phyloP scores from a whole-genome alignment of 1,140 invertebrate genomes.

The Eubasilissa regina region DNA sequence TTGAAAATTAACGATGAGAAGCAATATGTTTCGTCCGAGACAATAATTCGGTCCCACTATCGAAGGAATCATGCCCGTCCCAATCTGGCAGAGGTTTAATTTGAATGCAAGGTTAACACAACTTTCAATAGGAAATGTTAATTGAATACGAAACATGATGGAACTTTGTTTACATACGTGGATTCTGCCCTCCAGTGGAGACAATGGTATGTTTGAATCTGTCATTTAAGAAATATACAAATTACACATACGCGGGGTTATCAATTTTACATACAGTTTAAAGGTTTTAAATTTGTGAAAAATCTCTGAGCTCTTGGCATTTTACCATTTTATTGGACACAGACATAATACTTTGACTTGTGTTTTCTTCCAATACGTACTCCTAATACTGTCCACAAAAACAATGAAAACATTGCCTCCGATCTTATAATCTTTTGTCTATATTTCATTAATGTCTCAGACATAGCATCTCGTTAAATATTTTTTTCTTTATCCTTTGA shows the following conservation, averaged over 20 bases:
- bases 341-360: not conserved
- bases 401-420: too few relatives aligned
- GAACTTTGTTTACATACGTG: conserved; percentile 11
- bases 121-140: conserved; percentile 13
- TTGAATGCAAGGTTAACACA: conserved; percentile 35
- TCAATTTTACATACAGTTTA: too few relatives aligned
- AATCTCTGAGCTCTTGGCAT: too few relatives aligned
- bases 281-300: too few relatives aligned
- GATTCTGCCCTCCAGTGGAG: too few relatives aligned
- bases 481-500: too few relatives aligned
- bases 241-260: not conserved
- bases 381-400: too few relatives aligned
- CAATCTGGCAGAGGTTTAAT: conserved; percentile 8
- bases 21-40: not conserved
- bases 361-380: too few relatives aligned
- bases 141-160: not conserved
- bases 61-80: not conserved
- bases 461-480: too few relatives aligned
- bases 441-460: too few relatives aligned
- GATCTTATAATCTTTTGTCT: too few relatives aligned
- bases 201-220: too few relatives aligned
- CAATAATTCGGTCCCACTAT: not conserved
- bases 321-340: not conserved
- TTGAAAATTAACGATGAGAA: not conserved
- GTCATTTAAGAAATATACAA: not conserved